Percentiles rank a stretch among this genome's conserved stretches.
These are phyloP conservation scores for Darevskia mixta DNA, from an alignment of 2,797 vertebrate species.

Conservation along the genomic window DNA sequence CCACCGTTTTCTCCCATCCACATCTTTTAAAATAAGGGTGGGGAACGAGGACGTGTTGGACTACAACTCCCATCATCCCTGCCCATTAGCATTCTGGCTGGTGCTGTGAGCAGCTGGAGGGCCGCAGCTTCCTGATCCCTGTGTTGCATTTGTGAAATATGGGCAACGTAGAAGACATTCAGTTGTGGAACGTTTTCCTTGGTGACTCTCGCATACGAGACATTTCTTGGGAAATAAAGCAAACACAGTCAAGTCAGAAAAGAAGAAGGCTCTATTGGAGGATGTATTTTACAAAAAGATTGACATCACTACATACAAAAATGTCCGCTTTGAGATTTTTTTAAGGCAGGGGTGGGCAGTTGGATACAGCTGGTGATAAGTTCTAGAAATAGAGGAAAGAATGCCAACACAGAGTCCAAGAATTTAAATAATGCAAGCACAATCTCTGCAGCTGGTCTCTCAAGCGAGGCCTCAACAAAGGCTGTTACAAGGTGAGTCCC, in stretches of 20 bases:
- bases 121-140: neutral
- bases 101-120: neutral
- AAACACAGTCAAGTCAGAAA: neutral
- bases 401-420: neutral
- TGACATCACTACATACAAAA: neutral
- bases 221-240: neutral
- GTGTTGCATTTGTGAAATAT: neutral
- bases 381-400: neutral
- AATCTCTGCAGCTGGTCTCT: neutral
- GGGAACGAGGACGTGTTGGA: neutral
- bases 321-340: neutral
- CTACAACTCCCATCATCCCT: neutral
- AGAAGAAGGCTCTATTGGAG: neutral
- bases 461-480: neutral
- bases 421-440: too few species aligned
- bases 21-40: neutral
- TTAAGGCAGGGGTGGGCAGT: neutral
- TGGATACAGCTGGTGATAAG: too few species aligned
- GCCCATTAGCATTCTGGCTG: neutral
- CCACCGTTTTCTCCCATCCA: too few species aligned
- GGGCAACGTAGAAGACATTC: fast-evolving
- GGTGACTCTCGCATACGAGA: neutral
- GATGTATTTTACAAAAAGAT: neutral
- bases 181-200: neutral
- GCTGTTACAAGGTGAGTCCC: fast-evolving